Base-by-base conservation (phyloP, 92 coral and sea anemone genomes). In the Diadumene lineata region DNA sequence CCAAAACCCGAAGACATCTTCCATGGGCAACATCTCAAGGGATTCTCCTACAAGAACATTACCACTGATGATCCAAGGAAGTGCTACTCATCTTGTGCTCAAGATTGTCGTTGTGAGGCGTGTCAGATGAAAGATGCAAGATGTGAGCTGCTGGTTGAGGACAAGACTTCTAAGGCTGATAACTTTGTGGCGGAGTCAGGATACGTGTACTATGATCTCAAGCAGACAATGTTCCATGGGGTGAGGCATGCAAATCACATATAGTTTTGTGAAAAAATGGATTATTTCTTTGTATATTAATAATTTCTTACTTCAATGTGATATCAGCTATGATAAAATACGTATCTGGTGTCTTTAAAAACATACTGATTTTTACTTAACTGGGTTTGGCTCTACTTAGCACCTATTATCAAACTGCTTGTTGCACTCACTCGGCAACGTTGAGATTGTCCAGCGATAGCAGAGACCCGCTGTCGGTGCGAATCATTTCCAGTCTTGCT, bases 141-240 rank as follows among this genome's bases (percentile, higher is more conserved):
- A 67, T 82, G 86, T 67, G 81, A 82, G 58, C 64, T 82, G 57
- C 70, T 82, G n/a, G 69, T 67, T 44, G 77, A 82, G 69, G 86
- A 75, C 79, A 66, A 70, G 78, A 67, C 67, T n/a, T 64, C 80
- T 31, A 63, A 57, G 48, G 43, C 75, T 23, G 72, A 58, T 48
- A 32, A 63, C 58, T 81, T 81, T 63, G 31, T 9, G 38, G 33
- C 34, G 29, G 50, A 28, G 63, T 25, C 64, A 70, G 75, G 75
- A 51, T 70, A 70, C 64, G 64, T 32, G 64, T 70, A 70, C 64
- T 70, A 51, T 70, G 48, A 70, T 53, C 51, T 70, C n/a, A 56
- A 53, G 29, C 75, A 70, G 75, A 32, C 43, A 28, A 19, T 70
- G n/a, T 70, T 21, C 28, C 26, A 70, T 51, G 75, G 48, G 75